Evolutionary conservation across 2,797 vertebrate species (phyloP), one percentile per base, ranked within the genome.

Genomic region (Sebastes paucispinis): DNA sequence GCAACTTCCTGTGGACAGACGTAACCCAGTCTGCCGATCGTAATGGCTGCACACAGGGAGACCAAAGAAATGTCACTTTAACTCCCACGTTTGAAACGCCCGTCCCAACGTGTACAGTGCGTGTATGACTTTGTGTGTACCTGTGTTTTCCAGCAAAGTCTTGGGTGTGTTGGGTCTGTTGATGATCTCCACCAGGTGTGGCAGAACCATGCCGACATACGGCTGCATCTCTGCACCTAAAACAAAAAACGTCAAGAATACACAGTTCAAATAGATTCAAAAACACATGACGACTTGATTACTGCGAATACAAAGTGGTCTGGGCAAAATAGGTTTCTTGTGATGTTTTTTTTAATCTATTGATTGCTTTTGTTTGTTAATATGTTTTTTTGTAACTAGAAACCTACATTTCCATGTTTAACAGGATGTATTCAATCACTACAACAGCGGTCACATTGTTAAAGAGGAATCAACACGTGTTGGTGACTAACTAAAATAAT

Each of bases 1-100:
- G 98, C 97, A 66, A 99, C 98, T 92, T 98, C 98, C 93, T 98
- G 97, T 1, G 98, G 98, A 92, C 98, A 98, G 75, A 99, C 98
- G 4, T 97, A 99, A 81, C 98, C 98, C 76, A 98, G 95, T 79
- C 98, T 96, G 75, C 98, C 98, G 5, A 99, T 98, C 11, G 98
- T 99, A 86, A 99, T 98, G 85, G 98, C 98, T 98, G 92, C 81
- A 84, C n/a, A 76, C 2, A 13, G 8, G 11, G 20, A 27, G 80
- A 93, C 72, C 66, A n/a, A 13, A 14, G 1, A 65, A 36, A 32
- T 55, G 43, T n/a, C 1, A 59, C 5, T 9, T 62, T 0, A 60
- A 22, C 10, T 12, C 6, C 8, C 10, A 16, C 1, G 0, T 64
- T 59, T 59, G 2, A 67, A 24, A 39, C 3, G 2, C 10, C 13